Percentiles rank a stretch among this genome's conserved stretches.
phyloP scores from a whole-genome alignment of 1,140 invertebrate species.

The Leptonema lineaticorne region DNA sequence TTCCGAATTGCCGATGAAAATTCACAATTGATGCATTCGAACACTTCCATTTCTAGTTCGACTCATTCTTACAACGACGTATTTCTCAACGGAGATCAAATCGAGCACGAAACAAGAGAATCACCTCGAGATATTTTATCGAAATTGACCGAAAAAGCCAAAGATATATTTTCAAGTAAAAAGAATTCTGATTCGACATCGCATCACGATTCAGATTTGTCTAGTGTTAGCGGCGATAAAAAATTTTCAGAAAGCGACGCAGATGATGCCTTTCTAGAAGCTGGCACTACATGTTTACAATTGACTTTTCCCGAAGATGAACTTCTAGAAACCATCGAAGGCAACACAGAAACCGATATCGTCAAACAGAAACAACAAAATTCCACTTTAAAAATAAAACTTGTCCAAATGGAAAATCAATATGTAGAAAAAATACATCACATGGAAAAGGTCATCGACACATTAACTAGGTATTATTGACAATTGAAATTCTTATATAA shows the following conservation, averaged over 20 bases:
- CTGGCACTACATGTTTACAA: slow-evolving; percentile 53
- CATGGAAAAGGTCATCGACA: slow-evolving; percentile 51
- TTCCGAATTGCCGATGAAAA: slow-evolving; percentile 65
- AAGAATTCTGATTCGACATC: slow-evolving; percentile 48
- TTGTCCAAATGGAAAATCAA: slow-evolving; percentile 48
- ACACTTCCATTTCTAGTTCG: slow-evolving; percentile 33
- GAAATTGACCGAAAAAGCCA: slow-evolving; percentile 54
- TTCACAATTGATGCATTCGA: slow-evolving; percentile 59
- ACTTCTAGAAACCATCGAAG: slow-evolving; percentile 45
- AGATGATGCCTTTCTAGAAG: slow-evolving; percentile 46
- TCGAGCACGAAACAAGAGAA: slow-evolving; percentile 47
- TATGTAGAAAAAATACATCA: slow-evolving; percentile 53
- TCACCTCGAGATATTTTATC: slow-evolving; percentile 53
- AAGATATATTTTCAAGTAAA: slow-evolving; percentile 54
- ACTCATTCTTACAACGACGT: not conserved
- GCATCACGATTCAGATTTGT: slow-evolving; percentile 48
- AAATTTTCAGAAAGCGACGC: slow-evolving; percentile 55
- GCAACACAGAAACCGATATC: slow-evolving; percentile 45
- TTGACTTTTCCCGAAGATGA: slow-evolving; percentile 54
- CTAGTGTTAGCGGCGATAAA: slow-evolving; percentile 51
- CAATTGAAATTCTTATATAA: slow-evolving; percentile 5
- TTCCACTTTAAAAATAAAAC: slow-evolving; percentile 50
- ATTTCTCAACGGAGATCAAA: not conserved
- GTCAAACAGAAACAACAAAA: slow-evolving; percentile 51
- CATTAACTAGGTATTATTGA: slow-evolving; percentile 51